These are phyloP conservation scores for Centropus unirufus DNA, from an alignment of 2,113 vertebrate species.

Conservation along the genomic window DNA sequence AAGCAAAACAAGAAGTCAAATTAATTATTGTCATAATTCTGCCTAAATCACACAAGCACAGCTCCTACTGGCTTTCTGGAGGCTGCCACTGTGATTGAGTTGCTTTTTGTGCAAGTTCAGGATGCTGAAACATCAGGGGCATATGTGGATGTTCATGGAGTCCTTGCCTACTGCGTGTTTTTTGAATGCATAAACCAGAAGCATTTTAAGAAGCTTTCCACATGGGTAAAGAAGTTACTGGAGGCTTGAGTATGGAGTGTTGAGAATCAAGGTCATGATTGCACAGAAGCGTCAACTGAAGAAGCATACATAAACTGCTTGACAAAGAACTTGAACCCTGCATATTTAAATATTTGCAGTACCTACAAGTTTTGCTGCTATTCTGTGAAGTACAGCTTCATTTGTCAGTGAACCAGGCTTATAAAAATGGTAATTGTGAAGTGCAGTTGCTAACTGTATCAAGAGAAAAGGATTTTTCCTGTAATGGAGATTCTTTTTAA, in stretches of 20 bases:
- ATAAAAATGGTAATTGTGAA: slow-evolving; percentile 74
- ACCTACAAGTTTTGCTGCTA: slow-evolving; percentile 57
- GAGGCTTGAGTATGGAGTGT: neutral
- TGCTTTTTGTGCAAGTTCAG: neutral
- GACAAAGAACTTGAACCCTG: slow-evolving; percentile 29
- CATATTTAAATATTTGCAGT: slow-evolving; percentile 53
- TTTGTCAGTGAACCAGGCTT: slow-evolving; percentile 68
- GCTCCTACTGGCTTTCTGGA: neutral
- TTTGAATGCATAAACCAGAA: slow-evolving; percentile 20
- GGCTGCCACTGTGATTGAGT: neutral
- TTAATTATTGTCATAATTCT: neutral
- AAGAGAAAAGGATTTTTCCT: slow-evolving; percentile 69
- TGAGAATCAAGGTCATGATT: neutral
- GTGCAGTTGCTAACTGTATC: slow-evolving; percentile 59
- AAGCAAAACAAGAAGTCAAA: neutral
- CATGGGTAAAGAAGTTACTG: neutral
- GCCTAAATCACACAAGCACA: neutral
- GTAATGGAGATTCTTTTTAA: slow-evolving; percentile 75
- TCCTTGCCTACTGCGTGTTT: neutral
- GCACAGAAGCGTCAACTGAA: neutral
- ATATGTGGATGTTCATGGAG: neutral
- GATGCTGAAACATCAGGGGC: neutral
- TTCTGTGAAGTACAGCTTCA: slow-evolving; percentile 57
- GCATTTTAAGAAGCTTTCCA: slow-evolving; percentile 19
- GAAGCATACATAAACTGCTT: slow-evolving; percentile 3